Base-by-base conservation (phyloP, 2,797 vertebrate genomes). In the Lerista edwardsae region DNA sequence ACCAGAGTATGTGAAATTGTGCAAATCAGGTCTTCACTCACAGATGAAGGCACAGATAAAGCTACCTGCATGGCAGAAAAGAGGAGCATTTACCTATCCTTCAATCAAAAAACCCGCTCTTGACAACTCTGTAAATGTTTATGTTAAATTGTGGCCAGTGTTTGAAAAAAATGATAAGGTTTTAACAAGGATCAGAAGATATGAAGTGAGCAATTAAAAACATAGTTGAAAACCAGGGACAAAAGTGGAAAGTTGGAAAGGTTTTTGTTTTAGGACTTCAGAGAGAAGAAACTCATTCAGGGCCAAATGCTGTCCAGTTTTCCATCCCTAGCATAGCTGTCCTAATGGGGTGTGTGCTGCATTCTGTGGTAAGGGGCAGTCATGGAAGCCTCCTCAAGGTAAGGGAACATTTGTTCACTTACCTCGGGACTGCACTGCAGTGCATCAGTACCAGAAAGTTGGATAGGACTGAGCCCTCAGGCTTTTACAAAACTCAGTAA, bases 81-180 rank as follows among this genome's bases (percentile, higher is more conserved):
- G 34, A 67, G 51, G 27, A 75, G 51, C 21, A 36, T 2, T 15
- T 51, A 64, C 8, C 12, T 41, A 15, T 51, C 65, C 34, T 39
- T 73, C 73, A 17, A 44, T 4, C 59, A 41, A 36, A 80, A 71
- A 39, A 73, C 21, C 41, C 15, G 11, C 31, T 67, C 47, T 75
- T 85, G 27, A 44, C 31, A 21, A 2, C 2, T 25, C 14, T 41
- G 61, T 67, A 74, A 74, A 73, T 61, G 36, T 21, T 41, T 59
- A 17, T 17, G 15, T 55, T 55, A 55, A 44, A 67, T 5, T 67
- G 17, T 55, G 12, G 34, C 2, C 10, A 75, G 39, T 31, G 14
- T 19, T 55, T n/a, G 8, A 44, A 44, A 90, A 93, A 77, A 93
- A 90, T 93, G 93, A 90, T 86, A 86, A 92, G 79, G 44, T 84